Conservation (phyloP, 2,113 vertebrate species). For the Hystrix cristata region DNA sequence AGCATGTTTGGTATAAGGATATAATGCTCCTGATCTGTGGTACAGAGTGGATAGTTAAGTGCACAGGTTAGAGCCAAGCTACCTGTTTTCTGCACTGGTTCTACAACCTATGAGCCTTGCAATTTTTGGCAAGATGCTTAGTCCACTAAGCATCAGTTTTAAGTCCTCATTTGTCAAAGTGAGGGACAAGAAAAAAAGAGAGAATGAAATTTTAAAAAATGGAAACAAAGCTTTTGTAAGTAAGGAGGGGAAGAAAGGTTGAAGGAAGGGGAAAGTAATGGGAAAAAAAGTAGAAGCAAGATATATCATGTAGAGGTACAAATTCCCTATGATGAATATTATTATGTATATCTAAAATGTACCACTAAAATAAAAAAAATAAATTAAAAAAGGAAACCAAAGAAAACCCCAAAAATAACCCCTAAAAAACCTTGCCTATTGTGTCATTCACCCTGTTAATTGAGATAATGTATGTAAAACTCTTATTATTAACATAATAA, state of each 20-base stretch:
- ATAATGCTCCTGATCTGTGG: background rate
- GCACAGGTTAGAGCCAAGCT: background rate
- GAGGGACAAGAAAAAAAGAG: too few relatives aligned
- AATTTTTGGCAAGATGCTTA: background rate
- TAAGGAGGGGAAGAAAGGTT: too few relatives aligned
- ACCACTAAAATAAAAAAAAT: too few relatives aligned
- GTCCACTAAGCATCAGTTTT: background rate
- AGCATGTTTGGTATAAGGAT: background rate
- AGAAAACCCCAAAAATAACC: too few relatives aligned
- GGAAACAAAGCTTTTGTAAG: too few relatives aligned
- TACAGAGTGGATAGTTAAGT: background rate
- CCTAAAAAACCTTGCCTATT: background rate
- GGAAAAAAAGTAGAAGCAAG: too few relatives aligned
- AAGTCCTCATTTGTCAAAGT: background rate
- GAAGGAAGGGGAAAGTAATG: too few relatives aligned
- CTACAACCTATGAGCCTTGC: background rate
- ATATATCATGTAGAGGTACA: too few relatives aligned
- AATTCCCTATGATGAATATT: too few relatives aligned
- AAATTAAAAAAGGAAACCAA: background rate
- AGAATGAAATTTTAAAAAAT: too few relatives aligned
- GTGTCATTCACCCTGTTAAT: background rate
- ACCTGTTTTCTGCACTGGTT: background rate
- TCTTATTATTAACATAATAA: background rate
- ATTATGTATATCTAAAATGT: too few relatives aligned
- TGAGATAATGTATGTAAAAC: conserved; percentile 5